These are phyloP conservation scores for Grammomys dolichurus DNA, from an alignment of 2,113 vertebrate species.

Conservation along the genomic window DNA sequence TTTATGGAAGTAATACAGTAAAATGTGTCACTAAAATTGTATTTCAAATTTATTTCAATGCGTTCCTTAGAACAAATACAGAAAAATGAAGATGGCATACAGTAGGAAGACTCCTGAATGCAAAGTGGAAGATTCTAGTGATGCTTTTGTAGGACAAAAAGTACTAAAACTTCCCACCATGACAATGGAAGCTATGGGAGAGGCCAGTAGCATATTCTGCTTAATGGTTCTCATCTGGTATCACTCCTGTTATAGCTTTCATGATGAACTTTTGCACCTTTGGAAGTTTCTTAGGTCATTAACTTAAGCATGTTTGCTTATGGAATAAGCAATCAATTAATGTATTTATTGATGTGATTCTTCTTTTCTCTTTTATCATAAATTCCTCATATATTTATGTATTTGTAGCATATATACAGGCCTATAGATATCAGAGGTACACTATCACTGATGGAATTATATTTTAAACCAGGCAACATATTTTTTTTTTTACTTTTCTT, in stretches of 20 bases:
- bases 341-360: background rate
- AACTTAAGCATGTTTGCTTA: background rate
- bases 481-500: background rate
- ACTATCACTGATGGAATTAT: background rate
- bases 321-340: background rate
- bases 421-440: background rate
- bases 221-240: background rate
- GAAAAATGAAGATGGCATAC: background rate
- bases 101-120: background rate
- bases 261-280: background rate
- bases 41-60: background rate
- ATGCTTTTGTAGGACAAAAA: background rate
- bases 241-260: fast-evolving
- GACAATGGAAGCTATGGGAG: background rate
- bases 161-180: background rate
- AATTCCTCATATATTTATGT: background rate
- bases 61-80: background rate
- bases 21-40: background rate
- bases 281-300: background rate
- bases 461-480: background rate
- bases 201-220: background rate
- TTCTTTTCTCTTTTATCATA: background rate
- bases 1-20: background rate
- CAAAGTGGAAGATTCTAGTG: background rate
- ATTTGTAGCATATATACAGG: background rate